Evolutionary conservation across 1,140 invertebrate genomes (phyloP).

Genomic region (Pseudomyrmex cubaensis): DNA sequence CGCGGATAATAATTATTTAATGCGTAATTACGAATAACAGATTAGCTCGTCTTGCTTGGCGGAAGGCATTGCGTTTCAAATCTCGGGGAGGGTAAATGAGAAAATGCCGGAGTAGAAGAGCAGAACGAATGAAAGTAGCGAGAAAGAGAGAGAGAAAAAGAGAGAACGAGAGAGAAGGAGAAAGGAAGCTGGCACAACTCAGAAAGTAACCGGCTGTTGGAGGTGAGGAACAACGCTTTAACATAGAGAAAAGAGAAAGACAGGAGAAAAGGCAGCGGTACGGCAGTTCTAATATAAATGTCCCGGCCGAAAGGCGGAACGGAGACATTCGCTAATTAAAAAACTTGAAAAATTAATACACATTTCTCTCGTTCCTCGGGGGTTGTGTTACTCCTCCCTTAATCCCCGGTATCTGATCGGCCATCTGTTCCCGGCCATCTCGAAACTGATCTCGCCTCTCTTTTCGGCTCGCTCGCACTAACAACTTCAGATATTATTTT

Average conservation of each 20-base stretch:
- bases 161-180: slow-evolving; percentile 33
- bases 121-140: slow-evolving; percentile 50
- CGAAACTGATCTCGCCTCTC: slow-evolving; percentile 70
- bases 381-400: slow-evolving; percentile 81
- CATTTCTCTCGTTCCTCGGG: slow-evolving; percentile 82
- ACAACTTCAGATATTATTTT: slow-evolving; percentile 56
- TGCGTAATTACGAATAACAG: slow-evolving; percentile 82
- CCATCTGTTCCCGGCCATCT: slow-evolving; percentile 84
- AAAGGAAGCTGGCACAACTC: slow-evolving; percentile 59
- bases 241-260: slow-evolving; percentile 45
- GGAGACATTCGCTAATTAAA: slow-evolving; percentile 86
- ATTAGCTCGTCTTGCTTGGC: slow-evolving; percentile 64
- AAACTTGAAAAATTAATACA: slow-evolving; percentile 87
- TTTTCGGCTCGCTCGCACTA: background rate
- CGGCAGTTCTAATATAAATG: slow-evolving; percentile 84
- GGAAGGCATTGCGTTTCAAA: slow-evolving; percentile 51
- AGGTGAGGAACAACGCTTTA: slow-evolving; percentile 57
- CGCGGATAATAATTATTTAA: slow-evolving; percentile 79
- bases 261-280: slow-evolving; percentile 53
- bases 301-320: slow-evolving; percentile 82
- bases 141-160: slow-evolving; percentile 31
- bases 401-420: slow-evolving; percentile 85
- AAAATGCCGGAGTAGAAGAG: slow-evolving; percentile 47
- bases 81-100: slow-evolving; percentile 40
- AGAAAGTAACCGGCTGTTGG: slow-evolving; percentile 71